Conservation (phyloP, 1,140 invertebrate species). For the Coptotermes formosanus region DNA sequence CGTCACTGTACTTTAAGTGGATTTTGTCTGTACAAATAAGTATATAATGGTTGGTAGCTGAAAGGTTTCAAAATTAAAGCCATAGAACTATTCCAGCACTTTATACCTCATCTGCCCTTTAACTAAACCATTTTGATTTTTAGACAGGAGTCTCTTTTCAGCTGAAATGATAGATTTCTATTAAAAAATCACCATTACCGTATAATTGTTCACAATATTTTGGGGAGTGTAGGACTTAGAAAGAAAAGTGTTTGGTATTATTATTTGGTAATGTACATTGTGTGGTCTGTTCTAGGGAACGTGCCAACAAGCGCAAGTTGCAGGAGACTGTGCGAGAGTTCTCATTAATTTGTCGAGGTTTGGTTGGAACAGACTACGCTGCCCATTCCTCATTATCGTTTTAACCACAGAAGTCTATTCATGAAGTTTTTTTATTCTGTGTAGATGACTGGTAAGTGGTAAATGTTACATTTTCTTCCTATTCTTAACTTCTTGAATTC, state of each 20-base stretch:
- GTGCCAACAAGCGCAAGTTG: slow-evolving; percentile 54
- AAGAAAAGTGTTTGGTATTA: background rate
- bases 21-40: too few relatives aligned
- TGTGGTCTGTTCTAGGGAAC: slow-evolving; percentile 45
- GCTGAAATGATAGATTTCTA: too few relatives aligned
- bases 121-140: too few relatives aligned
- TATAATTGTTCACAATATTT: background rate
- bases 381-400: slow-evolving; percentile 13
- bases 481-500: too few relatives aligned
- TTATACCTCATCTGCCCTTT: too few relatives aligned
- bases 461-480: background rate
- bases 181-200: too few relatives aligned
- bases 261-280: background rate
- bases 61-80: too few relatives aligned
- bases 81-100: too few relatives aligned
- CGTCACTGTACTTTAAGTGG: too few relatives aligned
- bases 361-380: slow-evolving; percentile 51
- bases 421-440: background rate
- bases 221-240: background rate
- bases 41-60: too few relatives aligned
- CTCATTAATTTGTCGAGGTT: slow-evolving; percentile 54
- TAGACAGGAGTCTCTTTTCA: too few relatives aligned
- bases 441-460: background rate
- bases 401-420: background rate
- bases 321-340: slow-evolving; percentile 58